Evolutionary conservation across 2,113 vertebrate genomes (phyloP).

Genomic region (Rhabdomys dilectus): DNA sequence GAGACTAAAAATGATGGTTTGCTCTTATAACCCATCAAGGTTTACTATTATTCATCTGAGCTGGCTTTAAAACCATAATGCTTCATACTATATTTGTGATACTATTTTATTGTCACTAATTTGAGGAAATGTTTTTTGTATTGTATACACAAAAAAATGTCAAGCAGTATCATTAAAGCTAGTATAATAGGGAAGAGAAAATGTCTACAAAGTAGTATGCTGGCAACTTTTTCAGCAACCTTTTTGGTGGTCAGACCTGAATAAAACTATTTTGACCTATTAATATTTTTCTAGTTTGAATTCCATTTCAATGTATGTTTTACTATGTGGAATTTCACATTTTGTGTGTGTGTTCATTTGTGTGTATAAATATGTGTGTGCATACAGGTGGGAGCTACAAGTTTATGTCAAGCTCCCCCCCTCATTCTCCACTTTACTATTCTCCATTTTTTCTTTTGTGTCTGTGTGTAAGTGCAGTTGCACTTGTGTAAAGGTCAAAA

Average conservation of each 20-base stretch:
- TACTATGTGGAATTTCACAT: not conserved
- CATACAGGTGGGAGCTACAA: no score
- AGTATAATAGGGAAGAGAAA: not conserved
- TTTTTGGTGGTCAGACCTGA: not conserved
- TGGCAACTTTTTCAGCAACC: not conserved
- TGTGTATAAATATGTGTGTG: not conserved
- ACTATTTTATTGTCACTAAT: not conserved
- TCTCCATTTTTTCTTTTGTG: not conserved
- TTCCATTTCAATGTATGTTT: not conserved
- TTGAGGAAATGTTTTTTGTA: not conserved
- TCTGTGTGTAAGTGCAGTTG: no score
- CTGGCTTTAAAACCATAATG: not conserved
- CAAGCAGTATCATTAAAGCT: not conserved
- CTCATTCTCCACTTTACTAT: not conserved
- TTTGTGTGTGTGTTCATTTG: not conserved
- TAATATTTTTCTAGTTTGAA: conserved; percentile 34
- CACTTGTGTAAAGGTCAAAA: not conserved
- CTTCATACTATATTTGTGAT: not conserved
- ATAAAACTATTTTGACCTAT: conserved; percentile 18
- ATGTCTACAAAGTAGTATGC: not conserved
- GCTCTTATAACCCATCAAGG: not conserved
- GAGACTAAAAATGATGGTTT: not conserved
- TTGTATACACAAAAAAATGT: conserved; percentile 5
- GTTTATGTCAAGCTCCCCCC: not conserved
- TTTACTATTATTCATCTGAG: not conserved